Percentiles rank a stretch among this genome's conserved stretches.
These are phyloP conservation scores for Spodoptera litura DNA, from an alignment of 1,140 invertebrate species.

Conservation along the genomic window DNA sequence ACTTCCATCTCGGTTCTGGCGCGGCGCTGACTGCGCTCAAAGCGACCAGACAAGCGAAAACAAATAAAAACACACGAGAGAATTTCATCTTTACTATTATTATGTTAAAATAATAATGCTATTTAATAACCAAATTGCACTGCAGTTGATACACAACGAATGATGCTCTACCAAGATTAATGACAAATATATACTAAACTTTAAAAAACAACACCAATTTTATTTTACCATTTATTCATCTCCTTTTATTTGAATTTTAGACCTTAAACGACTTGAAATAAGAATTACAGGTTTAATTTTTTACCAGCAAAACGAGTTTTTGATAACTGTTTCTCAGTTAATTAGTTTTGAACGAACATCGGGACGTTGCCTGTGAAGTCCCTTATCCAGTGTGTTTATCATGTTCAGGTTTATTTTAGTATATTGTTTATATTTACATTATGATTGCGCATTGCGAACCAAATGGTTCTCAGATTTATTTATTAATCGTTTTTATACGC, in stretches of 20 bases:
- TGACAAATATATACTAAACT: constrained; percentile 2
- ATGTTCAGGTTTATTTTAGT: no score
- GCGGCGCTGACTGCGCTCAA: constrained; percentile 45
- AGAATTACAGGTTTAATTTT: not conserved
- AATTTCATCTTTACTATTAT: constrained; percentile 63
- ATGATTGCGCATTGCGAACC: no score
- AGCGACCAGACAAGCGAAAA: constrained; percentile 63
- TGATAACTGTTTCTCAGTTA: constrained; percentile 16
- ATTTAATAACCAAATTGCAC: not conserved
- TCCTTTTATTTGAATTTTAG: not conserved
- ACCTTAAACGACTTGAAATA: not conserved
- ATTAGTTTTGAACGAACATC: not conserved
- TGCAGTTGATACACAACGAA: not conserved
- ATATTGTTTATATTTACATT: no score
- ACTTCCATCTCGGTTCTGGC: constrained; percentile 65
- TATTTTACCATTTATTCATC: not conserved
- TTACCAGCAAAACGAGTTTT: not conserved
- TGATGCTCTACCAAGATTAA: constrained; percentile 19
- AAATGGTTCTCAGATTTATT: no score
- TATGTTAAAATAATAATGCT: not conserved
- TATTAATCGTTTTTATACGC: no score
- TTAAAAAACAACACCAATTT: not conserved
- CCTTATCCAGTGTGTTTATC: not conserved
- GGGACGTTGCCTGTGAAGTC: constrained; percentile 6
- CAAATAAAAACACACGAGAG: constrained; percentile 61